Evolutionary conservation across 2,797 vertebrate species (phyloP).

Genomic region (Distichodus sexfasciatus): DNA sequence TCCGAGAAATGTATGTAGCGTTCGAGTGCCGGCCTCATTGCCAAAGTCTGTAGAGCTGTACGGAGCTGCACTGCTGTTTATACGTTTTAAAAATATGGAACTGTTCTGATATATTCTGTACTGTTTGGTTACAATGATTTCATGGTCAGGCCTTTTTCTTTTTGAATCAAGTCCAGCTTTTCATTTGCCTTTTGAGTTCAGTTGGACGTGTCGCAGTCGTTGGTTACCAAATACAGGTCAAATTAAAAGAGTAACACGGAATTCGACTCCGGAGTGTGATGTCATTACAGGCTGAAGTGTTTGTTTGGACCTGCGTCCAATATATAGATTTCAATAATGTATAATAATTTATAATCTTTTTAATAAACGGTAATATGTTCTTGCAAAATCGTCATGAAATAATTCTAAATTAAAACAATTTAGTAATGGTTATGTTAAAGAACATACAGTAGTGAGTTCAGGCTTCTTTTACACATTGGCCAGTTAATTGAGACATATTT

Average conservation of each 20-base stretch:
- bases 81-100: constrained; percentile 33
- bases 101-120: constrained; percentile 41
- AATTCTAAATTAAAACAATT: no score
- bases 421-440: no score
- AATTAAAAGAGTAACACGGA: constrained; percentile 6
- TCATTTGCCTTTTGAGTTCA: constrained; percentile 6
- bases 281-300: not conserved
- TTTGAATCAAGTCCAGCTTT: constrained; percentile 14
- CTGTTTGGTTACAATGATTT: constrained; percentile 10
- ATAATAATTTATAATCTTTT: no score
- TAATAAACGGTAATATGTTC: no score
- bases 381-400: no score
- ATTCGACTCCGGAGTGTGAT: not conserved
- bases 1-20: constrained; percentile 9
- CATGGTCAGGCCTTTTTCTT: constrained; percentile 11
- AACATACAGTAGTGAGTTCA: no score
- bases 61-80: constrained; percentile 28
- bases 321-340: no score
- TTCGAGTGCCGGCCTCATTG: constrained; percentile 25
- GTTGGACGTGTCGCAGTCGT: constrained; percentile 12
- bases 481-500: no score
- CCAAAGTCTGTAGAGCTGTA: constrained; percentile 49
- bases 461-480: no score
- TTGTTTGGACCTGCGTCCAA: not conserved
- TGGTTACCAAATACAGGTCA: constrained; percentile 3